Conservation (phyloP, 2,888 invertebrate species). For the Trichacis sp. region DNA sequence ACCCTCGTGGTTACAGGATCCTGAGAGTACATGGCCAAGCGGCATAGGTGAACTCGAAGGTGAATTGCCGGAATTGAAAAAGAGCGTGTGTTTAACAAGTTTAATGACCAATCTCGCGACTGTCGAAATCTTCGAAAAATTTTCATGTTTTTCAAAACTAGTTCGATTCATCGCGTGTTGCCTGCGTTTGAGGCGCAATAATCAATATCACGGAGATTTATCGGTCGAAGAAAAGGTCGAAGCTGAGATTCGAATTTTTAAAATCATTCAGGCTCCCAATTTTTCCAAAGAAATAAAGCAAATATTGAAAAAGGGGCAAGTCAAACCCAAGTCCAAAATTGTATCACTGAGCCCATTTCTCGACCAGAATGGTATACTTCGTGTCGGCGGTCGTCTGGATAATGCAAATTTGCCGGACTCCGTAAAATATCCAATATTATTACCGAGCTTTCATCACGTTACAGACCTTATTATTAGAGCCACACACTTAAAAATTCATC, state of each 20-base stretch:
- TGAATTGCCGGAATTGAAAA: not conserved
- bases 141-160: not conserved
- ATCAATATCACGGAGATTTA: too few relatives aligned
- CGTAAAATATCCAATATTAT: slow-evolving; percentile 16
- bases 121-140: not conserved
- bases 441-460: slow-evolving; percentile 38
- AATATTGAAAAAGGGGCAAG: not conserved
- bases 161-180: not conserved
- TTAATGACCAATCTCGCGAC: too few relatives aligned
- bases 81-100: not conserved
- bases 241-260: not conserved
- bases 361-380: slow-evolving; percentile 37
- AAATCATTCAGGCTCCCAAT: not conserved
- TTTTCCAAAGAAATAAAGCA: not conserved
- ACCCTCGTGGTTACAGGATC: too few relatives aligned
- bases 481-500: not conserved
- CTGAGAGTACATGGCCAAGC: too few relatives aligned
- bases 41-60: not conserved
- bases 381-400: slow-evolving; percentile 32
- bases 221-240: not conserved
- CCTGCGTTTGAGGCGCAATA: not conserved
- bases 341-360: slow-evolving; percentile 42
- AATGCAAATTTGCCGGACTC: not conserved
- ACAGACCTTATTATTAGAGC: not conserved
- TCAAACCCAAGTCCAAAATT: slow-evolving; percentile 20